A percentile compares a stretch with the other conserved stretches of the same genome.
phyloP scores from a whole-genome alignment of 2,797 vertebrate genomes.

The Cuculus canorus region DNA sequence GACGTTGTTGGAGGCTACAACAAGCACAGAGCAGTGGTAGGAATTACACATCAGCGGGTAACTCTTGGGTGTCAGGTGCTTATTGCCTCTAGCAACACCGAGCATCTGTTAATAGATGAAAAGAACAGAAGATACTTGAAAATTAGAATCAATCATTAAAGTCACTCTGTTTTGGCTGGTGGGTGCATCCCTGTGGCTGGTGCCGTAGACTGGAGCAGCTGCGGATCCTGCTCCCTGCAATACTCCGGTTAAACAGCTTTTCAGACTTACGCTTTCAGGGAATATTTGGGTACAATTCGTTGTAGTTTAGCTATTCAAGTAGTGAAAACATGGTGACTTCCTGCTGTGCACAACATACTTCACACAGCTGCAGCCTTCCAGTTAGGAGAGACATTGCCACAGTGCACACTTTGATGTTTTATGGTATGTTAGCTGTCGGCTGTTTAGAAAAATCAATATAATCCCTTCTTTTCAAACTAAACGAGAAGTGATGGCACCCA shows the following conservation, averaged over 20 bases:
- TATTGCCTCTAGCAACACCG: neutral
- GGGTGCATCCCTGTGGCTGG: neutral
- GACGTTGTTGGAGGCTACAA: slow-evolving; percentile 88
- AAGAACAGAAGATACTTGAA: neutral
- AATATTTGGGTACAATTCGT: neutral
- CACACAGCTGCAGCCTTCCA: neutral
- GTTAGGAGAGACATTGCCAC: rapidly evolving
- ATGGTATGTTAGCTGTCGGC: rapidly evolving
- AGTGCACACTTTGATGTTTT: rapidly evolving
- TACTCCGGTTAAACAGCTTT: neutral
- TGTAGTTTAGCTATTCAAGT: neutral
- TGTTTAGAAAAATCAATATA: neutral
- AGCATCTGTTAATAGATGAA: neutral
- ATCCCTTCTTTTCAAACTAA: neutral
- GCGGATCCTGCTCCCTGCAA: neutral
- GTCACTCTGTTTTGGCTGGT: neutral
- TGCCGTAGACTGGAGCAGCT: neutral
- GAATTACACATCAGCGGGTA: neutral
- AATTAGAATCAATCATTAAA: rapidly evolving
- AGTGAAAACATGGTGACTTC: no score
- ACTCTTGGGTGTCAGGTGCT: neutral
- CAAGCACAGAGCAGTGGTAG: slow-evolving; percentile 90
- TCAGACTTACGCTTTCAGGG: rapidly evolving
- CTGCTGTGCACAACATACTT: rapidly evolving
- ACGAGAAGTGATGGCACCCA: neutral